Conservation (phyloP, 2,888 invertebrate genomes). For the Incurvaria masculella region DNA sequence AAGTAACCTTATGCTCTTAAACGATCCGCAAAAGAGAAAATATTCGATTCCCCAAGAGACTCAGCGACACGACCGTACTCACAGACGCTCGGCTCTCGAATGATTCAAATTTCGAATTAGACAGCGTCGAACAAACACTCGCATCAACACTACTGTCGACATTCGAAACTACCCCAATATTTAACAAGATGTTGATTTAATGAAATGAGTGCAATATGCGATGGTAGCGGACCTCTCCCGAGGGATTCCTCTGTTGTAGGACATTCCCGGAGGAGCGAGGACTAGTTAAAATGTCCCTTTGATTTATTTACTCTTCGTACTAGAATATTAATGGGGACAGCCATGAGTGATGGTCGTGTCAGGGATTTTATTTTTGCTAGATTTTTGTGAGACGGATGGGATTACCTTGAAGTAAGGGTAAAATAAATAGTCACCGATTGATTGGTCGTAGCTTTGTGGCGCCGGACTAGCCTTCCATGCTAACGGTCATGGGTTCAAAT, state of each 20-base stretch:
- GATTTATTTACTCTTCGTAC: background rate
- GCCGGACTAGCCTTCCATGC: too few species aligned
- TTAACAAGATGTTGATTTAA: background rate
- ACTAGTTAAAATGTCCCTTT: background rate
- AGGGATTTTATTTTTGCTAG: background rate
- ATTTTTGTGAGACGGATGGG: background rate
- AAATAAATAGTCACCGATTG: background rate
- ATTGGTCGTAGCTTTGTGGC: too few species aligned
- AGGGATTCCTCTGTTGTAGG: constrained; percentile 8
- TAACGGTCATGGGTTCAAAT: too few species aligned
- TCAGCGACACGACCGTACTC: background rate
- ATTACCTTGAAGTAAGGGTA: background rate
- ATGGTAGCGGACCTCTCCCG: background rate
- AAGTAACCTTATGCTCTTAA: too few species aligned
- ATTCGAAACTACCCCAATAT: background rate
- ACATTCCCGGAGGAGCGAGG: constrained; percentile 4
- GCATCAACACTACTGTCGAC: background rate
- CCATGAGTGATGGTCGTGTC: background rate
- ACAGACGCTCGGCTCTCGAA: background rate
- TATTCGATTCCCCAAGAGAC: background rate
- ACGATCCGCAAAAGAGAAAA: too few species aligned
- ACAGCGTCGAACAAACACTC: too few species aligned
- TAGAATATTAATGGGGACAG: background rate
- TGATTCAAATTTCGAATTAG: too few species aligned
- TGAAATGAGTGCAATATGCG: constrained; percentile 56